Conservation (phyloP, 1,140 invertebrate species). For the Bombus superbus region DNA sequence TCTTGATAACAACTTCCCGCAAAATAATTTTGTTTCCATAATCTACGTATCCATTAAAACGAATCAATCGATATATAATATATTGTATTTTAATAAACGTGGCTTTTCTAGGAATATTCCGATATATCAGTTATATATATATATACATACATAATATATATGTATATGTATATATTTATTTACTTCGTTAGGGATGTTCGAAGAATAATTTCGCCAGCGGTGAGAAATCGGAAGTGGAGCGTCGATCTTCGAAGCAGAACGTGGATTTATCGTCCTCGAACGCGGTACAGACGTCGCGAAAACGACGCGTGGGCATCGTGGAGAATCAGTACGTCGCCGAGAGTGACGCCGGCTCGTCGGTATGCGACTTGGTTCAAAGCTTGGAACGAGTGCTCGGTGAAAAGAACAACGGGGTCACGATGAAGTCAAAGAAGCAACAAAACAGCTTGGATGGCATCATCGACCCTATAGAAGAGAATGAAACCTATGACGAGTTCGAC, state of each 20-base stretch:
- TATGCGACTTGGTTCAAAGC: constrained; percentile 37
- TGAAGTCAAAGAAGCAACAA: constrained; percentile 62
- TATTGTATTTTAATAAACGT: background rate
- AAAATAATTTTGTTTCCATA: too few relatives aligned
- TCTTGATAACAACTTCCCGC: too few relatives aligned
- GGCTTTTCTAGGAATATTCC: background rate
- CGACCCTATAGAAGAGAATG: constrained; percentile 67
- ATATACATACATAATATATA: background rate
- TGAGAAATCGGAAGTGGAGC: background rate
- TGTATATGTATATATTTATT: background rate
- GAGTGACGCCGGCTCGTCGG: constrained; percentile 20
- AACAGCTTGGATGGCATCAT: constrained; percentile 2
- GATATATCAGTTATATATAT: background rate
- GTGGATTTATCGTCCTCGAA: background rate
- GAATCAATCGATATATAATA: background rate
- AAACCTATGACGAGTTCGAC: constrained; percentile 75
- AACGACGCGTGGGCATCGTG: constrained; percentile 56
- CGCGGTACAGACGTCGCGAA: constrained; percentile 15
- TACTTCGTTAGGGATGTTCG: background rate
- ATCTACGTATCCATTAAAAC: too few relatives aligned
- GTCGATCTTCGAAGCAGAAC: background rate
- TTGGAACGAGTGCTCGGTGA: constrained; percentile 39
- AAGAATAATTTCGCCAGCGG: background rate
- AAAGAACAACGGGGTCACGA: constrained; percentile 12
- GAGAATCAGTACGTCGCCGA: constrained; percentile 51